Evolutionary conservation across 1,140 invertebrate genomes (phyloP).

Genomic region (Spodoptera frugiperda): DNA sequence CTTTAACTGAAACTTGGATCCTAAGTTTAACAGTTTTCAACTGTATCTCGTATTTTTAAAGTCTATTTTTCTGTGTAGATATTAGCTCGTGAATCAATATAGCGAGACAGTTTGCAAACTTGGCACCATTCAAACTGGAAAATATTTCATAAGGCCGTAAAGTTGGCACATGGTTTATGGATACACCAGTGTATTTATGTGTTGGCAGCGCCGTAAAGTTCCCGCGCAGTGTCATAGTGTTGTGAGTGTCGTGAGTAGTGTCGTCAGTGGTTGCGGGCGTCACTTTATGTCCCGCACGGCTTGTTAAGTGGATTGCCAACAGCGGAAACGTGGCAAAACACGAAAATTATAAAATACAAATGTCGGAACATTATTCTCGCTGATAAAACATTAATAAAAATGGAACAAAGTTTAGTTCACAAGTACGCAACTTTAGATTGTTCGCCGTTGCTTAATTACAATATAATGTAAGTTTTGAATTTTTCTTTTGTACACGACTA

Average conservation of each 20-base stretch:
- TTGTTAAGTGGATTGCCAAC: conserved; percentile 6
- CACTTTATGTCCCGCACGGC: conserved; percentile 8
- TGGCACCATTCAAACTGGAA: conserved; percentile 38
- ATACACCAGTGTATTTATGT: conserved; percentile 26
- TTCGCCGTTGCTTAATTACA: neutral
- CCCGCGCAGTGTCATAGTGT: neutral
- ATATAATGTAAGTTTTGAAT: neutral
- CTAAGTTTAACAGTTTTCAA: conserved; percentile 14
- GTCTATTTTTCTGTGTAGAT: conserved; percentile 6
- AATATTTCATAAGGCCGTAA: conserved; percentile 48
- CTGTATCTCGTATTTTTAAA: conserved; percentile 12
- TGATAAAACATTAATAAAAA: neutral
- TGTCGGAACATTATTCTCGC: neutral
- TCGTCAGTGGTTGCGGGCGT: conserved; percentile 10
- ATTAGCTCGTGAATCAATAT: conserved; percentile 36
- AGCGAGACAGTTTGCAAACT: conserved; percentile 33
- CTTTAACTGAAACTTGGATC: conserved; percentile 12
- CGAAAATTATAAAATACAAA: neutral
- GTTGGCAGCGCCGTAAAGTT: conserved; percentile 29
- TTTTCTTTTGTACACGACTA: neutral
- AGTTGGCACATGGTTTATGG: conserved; percentile 41
- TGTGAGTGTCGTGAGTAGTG: neutral
- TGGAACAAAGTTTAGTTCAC: neutral
- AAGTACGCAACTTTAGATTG: conserved; percentile 1
- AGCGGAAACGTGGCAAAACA: neutral